Evolutionary conservation across 2,888 invertebrate genomes (phyloP), one percentile per base, ranked within the genome.

Genomic region (Alloplasta piceator): DNA sequence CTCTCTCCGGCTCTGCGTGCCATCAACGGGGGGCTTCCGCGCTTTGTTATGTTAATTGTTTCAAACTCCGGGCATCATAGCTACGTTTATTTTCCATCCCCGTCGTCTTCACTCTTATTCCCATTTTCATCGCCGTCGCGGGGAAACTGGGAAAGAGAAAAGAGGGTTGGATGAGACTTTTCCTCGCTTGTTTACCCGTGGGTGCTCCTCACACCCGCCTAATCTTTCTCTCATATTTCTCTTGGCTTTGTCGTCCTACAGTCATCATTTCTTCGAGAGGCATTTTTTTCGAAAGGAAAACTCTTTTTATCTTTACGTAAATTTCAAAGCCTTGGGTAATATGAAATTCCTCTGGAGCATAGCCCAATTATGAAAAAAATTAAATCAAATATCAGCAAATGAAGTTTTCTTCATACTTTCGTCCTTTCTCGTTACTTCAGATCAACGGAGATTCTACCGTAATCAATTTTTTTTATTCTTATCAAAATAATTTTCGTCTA

Each of bases 31-130:
- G 82, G 76, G 83, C 83, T 79, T 82, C 86, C 81, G 86, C 84
- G 89, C 90, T 90, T 91, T 91, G 90, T 91, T 90, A 91, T 91
- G 91, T 90, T 91, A 91, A 91, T 91, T 91, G 91, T 91, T 91
- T 91, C 88, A 90, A 91, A 91, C 91, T 91, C 89, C 78, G 84
- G 86, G 88, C 89, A 90, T 91, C 90, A 90, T 89, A 86, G 89
- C 90, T 86, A 85, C 89, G 91, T 91, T 90, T 91, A 90, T 90
- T 90, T 90, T 89, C 90, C 88, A 89, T 89, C 89, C 89, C 85
- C 86, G 85, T 87, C 85, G 84, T 85, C 84, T 86, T 84, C 80
- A 84, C 83, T 82, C 76, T 78, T 78, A 26, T 26, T 26, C 26
- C 26, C 26, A 26, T 58, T 78, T 76, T 73, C 82, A 74, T 82